Evolutionary conservation across 1,140 invertebrate genomes (phyloP).

Genomic region (Temnothorax curvispinosus): DNA sequence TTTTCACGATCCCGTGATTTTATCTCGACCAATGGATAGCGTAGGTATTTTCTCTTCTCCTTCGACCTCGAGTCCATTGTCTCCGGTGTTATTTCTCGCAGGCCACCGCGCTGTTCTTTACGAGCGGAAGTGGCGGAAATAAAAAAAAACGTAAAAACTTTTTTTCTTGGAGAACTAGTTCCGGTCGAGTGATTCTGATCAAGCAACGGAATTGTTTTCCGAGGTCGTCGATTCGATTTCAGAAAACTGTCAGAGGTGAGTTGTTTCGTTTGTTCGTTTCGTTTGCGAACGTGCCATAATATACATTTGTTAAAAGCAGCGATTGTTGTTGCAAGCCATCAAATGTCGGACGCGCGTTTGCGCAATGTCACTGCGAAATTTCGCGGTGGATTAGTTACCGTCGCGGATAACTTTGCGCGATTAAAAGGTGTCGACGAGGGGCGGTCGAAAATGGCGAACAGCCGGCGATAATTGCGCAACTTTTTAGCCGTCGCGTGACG

Average conservation of each 20-base stretch:
- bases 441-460: constrained; percentile 1
- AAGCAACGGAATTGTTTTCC: background rate
- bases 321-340: background rate
- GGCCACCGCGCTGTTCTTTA: constrained; percentile 11
- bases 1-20: constrained; percentile 16
- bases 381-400: background rate
- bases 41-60: background rate
- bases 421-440: background rate
- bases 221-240: background rate
- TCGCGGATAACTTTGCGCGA: constrained; percentile 15
- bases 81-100: constrained; percentile 18
- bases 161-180: background rate
- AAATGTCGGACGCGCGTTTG: background rate
- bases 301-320: background rate
- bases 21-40: background rate
- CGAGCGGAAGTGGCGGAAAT: background rate
- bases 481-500: constrained; percentile 21
- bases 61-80: constrained; percentile 20
- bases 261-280: background rate
- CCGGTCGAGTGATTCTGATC: background rate
- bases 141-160: constrained; percentile 16
- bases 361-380: background rate
- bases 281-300: background rate
- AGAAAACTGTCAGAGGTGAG: background rate
- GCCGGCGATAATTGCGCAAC: constrained; percentile 29